Percentiles rank a stretch among this genome's conserved stretches.
These are phyloP conservation scores for Chelon auratus DNA, from an alignment of 2,797 vertebrate genomes.

Conservation along the genomic window DNA sequence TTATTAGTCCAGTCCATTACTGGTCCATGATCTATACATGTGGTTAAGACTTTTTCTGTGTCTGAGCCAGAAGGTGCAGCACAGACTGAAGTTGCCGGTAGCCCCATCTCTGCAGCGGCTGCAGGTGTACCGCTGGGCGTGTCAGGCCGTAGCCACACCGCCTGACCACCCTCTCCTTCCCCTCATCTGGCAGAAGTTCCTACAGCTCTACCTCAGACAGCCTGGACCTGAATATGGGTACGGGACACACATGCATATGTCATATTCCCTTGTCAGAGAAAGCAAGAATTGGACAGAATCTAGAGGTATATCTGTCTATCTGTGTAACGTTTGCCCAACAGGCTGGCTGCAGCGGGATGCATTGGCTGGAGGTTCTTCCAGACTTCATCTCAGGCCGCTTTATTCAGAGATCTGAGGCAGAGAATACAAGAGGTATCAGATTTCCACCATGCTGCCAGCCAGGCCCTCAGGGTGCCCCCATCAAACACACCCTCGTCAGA, in stretches of 20 bases:
- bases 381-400: constrained; percentile 81
- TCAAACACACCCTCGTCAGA: constrained; percentile 75
- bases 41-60: constrained; percentile 48
- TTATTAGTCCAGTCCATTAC: neutral
- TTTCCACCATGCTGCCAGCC: constrained; percentile 95
- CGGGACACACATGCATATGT: constrained; percentile 27
- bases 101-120: constrained; percentile 93
- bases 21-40: constrained; percentile 2
- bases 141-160: constrained; percentile 93
- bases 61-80: constrained; percentile 91
- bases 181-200: constrained; percentile 97
- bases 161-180: constrained; percentile 95
- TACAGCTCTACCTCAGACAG: constrained; percentile 94
- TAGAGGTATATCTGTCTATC: neutral
- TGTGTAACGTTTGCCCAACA: constrained; percentile 60
- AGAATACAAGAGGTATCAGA: constrained; percentile 92
- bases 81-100: constrained; percentile 92
- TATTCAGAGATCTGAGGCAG: constrained; percentile 91
- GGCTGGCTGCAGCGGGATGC: constrained; percentile 91
- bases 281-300: neutral
- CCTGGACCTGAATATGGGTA: constrained; percentile 97
- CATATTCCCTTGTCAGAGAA: neutral
- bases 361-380: constrained; percentile 95
- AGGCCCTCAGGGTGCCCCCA: constrained; percentile 87
- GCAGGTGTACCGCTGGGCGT: constrained; percentile 97